A percentile compares a stretch with the other conserved stretches of the same genome.
Evolutionary conservation across 2,113 vertebrate species (phyloP).

Genomic region (Riparia riparia): DNA sequence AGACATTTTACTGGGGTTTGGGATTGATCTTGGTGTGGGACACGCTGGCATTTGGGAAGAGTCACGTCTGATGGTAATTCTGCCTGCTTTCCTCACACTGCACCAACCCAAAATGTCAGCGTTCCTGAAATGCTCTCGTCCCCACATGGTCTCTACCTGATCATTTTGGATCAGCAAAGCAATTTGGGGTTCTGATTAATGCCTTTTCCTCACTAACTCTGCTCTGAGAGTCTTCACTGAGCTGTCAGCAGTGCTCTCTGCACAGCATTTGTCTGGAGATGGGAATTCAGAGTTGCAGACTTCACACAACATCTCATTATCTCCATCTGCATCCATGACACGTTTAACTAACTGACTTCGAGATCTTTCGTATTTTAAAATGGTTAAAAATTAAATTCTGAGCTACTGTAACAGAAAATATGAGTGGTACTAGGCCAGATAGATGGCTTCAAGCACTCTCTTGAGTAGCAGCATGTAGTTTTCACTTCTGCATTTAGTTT

Average conservation of each 20-base stretch:
- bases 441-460: not conserved
- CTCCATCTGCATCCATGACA: not conserved
- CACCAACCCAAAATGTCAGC: not conserved
- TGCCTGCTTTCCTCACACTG: conserved; percentile 11
- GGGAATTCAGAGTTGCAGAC: not conserved
- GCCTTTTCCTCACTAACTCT: not conserved
- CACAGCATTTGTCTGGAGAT: not conserved
- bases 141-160: not conserved
- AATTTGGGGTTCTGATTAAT: conserved; percentile 7
- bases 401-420: conserved; percentile 1
- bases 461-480: not conserved
- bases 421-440: not conserved
- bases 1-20: not conserved
- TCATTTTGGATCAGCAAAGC: not conserved
- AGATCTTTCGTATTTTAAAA: not conserved
- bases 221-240: not conserved
- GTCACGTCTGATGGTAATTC: conserved; percentile 6
- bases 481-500: conserved; percentile 36
- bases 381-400: not conserved
- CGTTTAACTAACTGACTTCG: not conserved
- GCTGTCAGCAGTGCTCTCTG: not conserved
- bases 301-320: not conserved
- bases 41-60: not conserved
- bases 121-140: not conserved
- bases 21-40: not conserved